These are phyloP conservation scores for Spilarctia lutea DNA, from an alignment of 2,888 invertebrate genomes.

Conservation along the genomic window DNA sequence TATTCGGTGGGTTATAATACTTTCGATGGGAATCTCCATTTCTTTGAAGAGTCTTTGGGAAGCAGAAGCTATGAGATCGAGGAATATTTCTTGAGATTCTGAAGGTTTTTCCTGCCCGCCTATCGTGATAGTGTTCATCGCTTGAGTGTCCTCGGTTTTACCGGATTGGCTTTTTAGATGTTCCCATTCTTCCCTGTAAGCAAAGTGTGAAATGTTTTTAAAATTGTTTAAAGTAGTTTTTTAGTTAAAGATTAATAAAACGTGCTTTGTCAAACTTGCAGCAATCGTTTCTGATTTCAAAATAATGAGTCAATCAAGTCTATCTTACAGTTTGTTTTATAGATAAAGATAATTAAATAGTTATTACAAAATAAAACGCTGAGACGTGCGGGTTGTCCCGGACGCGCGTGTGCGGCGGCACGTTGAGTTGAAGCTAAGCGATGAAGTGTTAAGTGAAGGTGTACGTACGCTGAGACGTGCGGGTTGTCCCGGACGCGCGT, in stretches of 20 bases:
- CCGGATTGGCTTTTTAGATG: slow-evolving; percentile 90
- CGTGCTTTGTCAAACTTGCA: no score
- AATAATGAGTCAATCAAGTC: no score
- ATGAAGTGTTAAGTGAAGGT: no score
- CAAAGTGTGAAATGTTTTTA: slow-evolving; percentile 1
- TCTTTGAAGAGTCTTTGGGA: slow-evolving; percentile 92
- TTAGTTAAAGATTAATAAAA: no score
- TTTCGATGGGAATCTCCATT: slow-evolving; percentile 92
- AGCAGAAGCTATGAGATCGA: slow-evolving; percentile 91
- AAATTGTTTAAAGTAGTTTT: neutral
- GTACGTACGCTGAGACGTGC: no score
- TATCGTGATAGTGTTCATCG: slow-evolving; percentile 71
- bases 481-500: no score
- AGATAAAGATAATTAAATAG: no score
- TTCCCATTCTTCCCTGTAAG: slow-evolving; percentile 97
- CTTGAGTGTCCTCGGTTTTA: slow-evolving; percentile 67
- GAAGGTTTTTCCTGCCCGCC: slow-evolving; percentile 83
- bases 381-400: slow-evolving; percentile 98
- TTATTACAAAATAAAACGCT: slow-evolving; percentile 87
- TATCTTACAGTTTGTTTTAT: no score
- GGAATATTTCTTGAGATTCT: slow-evolving; percentile 93
- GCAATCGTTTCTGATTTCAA: no score
- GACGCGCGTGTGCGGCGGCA: slow-evolving; percentile 93
- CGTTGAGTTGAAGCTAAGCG: no score
- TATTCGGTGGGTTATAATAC: slow-evolving; percentile 91